A percentile compares a stretch with the other conserved stretches of the same genome.
Conservation (phyloP, 2,888 invertebrate species). For the Drosophila cognata region DNA sequence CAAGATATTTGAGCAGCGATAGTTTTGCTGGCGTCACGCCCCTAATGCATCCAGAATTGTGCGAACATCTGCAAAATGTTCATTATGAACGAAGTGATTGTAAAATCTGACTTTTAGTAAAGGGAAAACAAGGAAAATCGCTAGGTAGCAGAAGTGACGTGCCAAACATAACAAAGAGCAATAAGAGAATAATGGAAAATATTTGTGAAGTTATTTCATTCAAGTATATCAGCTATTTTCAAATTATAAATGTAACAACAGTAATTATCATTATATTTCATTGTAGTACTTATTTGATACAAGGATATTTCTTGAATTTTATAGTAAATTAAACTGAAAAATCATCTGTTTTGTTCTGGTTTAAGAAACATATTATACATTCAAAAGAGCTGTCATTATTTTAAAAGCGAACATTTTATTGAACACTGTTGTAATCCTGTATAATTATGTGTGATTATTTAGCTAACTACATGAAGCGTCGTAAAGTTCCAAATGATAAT, state of each 20-base stretch:
- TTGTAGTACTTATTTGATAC: background rate
- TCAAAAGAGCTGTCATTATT: background rate
- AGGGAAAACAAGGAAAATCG: slow-evolving; percentile 4
- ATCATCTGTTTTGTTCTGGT: background rate
- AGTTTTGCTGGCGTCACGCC: slow-evolving; percentile 53
- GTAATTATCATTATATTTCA: background rate
- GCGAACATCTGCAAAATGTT: slow-evolving; percentile 45
- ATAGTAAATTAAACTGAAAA: background rate
- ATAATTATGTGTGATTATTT: background rate
- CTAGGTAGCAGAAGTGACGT: background rate
- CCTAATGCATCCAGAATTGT: slow-evolving; percentile 14
- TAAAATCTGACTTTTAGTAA: slow-evolving; percentile 26
- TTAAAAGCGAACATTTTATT: background rate
- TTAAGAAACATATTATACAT: background rate
- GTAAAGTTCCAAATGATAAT: background rate
- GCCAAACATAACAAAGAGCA: background rate
- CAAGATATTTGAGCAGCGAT: slow-evolving; percentile 14
- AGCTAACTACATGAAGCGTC: background rate
- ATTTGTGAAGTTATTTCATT: background rate
- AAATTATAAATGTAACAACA: background rate
- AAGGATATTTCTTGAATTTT: background rate
- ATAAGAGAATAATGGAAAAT: background rate
- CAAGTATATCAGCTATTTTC: background rate
- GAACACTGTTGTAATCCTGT: background rate
- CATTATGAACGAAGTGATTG: slow-evolving; percentile 19